Conservation (phyloP, 2,113 vertebrate genomes). For the Pelmatolapia mariae region DNA sequence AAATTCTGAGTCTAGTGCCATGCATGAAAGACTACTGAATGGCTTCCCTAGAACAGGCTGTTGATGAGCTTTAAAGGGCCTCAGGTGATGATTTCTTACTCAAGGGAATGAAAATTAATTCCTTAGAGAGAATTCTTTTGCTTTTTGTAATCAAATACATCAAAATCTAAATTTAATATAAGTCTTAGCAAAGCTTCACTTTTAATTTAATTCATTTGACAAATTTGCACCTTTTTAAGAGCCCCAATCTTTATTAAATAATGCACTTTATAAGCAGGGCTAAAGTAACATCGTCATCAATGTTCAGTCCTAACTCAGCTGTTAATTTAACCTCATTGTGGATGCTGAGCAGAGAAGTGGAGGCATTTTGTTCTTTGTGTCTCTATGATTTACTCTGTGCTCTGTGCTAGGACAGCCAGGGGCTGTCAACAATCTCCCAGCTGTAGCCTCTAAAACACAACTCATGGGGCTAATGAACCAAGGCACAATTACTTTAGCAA, state of each 20-base stretch:
- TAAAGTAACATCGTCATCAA: background rate
- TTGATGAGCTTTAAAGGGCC: background rate
- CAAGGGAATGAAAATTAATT: background rate
- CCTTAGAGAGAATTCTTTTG: background rate
- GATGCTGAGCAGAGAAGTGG: slow-evolving; percentile 20
- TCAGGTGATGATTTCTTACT: background rate
- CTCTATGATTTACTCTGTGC: slow-evolving; percentile 48
- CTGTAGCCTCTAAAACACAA: slow-evolving; percentile 59
- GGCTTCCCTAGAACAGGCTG: background rate
- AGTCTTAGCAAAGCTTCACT: background rate
- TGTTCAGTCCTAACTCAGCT: background rate
- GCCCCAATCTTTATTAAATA: background rate
- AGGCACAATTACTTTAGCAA: slow-evolving; percentile 57
- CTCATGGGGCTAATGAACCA: slow-evolving; percentile 68
- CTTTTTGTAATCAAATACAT: background rate
- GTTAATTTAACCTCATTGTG: slow-evolving; percentile 19
- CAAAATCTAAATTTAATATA: background rate
- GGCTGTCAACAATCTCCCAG: slow-evolving; percentile 58
- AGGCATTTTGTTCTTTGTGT: slow-evolving; percentile 37
- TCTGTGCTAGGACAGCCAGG: slow-evolving; percentile 43
- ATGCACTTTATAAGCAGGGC: background rate
- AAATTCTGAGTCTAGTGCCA: background rate
- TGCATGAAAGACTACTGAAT: background rate
- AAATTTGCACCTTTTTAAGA: background rate
- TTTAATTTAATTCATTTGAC: background rate